Conservation (phyloP, 1,140 invertebrate species). For the Papilio polytes region DNA sequence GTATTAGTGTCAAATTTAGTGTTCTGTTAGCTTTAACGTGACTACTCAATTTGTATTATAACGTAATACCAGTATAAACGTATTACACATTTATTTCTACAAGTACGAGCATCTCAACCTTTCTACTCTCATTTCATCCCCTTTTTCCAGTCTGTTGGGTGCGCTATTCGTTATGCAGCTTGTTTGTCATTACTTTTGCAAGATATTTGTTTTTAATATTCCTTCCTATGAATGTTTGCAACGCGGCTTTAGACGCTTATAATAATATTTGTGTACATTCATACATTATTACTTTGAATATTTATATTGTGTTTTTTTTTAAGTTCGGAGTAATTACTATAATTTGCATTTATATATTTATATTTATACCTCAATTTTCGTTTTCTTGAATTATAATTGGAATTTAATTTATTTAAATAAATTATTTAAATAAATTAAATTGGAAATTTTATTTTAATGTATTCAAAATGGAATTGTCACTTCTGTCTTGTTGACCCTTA, state of each 20-base stretch:
- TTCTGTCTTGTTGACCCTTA: background rate
- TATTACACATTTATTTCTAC: background rate
- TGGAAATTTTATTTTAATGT: too few species aligned
- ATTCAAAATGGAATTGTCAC: slow-evolving; percentile 9
- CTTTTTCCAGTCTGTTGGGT: slow-evolving; percentile 2
- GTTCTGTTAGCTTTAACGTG: background rate
- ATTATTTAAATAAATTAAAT: too few species aligned
- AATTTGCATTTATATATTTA: too few species aligned
- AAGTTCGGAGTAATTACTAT: background rate
- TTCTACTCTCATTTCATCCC: background rate
- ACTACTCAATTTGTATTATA: background rate
- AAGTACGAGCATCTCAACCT: background rate
- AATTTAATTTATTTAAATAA: too few species aligned
- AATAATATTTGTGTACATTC: slow-evolving; percentile 1
- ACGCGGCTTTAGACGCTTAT: background rate
- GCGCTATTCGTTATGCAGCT: slow-evolving; percentile 11
- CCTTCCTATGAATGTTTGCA: slow-evolving; percentile 3
- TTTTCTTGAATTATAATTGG: too few species aligned
- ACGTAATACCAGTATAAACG: background rate
- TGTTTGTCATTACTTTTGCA: slow-evolving; percentile 2
- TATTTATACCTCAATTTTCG: background rate
- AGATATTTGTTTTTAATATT: slow-evolving; percentile 21
- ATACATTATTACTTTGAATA: background rate
- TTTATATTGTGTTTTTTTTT: background rate
- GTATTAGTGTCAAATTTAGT: background rate